Evolutionary conservation across 2,888 invertebrate genomes (phyloP), one percentile per base, ranked within the genome.

Genomic region (Habroteleia sp.): DNA sequence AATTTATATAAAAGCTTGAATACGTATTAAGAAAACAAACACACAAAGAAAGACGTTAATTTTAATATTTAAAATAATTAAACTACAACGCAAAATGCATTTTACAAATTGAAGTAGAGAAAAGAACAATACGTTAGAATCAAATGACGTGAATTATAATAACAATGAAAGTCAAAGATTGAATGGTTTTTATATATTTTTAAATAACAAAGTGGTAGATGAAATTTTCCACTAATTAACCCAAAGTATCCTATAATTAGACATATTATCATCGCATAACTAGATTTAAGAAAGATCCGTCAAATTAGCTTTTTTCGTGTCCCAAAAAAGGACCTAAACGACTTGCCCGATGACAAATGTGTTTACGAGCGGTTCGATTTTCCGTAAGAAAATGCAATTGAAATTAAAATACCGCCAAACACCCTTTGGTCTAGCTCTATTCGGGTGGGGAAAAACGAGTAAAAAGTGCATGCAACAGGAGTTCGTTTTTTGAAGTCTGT

Each of bases 401-500:
- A 42, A 56, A 62, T 54, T 41, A 50, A 50, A 58, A 63, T 62
- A 46, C 62, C 74, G 10, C 14, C 72, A 10, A 3, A 29, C 56
- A 58, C 60, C 63, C 68, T 58, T 62, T 29, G 29, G 20, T 48
- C 44, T 37, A 37, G 35, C 17, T 48, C 62, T 37, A 56, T 50
- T 37, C 65, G 48, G 42, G 46, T 14, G 23, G 58, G 23, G 23
- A 35, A 62, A 75, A 71, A 75, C 66, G 31, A 50, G 62, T 46
- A 66, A 71, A 75, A 65, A 54, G 46, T 25, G 58, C 44, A 48
- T 41, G 69, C 65, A 73, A 65, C 65, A 63, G 63, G 52, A 77
- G 78, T 80, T 80, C 68, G 78, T 80, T 81, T 81, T 81, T 81
- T 79, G 77, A 79, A 80, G 80, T 74, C 76, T 66, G 71, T 87